phyloP scores from a whole-genome alignment of 2,888 invertebrate species.

The Ptychoptera contaminata region DNA sequence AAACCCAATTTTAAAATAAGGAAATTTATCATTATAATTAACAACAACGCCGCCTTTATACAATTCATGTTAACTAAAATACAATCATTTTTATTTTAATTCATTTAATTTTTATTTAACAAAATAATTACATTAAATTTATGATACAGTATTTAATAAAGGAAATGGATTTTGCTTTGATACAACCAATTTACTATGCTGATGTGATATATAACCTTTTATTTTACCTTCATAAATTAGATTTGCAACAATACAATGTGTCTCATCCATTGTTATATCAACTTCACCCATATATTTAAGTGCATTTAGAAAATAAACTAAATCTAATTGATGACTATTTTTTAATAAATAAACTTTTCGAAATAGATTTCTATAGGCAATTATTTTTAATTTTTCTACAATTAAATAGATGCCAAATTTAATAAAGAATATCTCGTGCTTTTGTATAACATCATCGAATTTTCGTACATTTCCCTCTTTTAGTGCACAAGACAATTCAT shows the following conservation, averaged over 20 bases:
- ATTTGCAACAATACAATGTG: slow-evolving; percentile 92
- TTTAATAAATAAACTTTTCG: slow-evolving; percentile 63
- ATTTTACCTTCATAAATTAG: slow-evolving; percentile 93
- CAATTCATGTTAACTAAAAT: no score
- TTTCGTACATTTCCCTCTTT: slow-evolving; percentile 76
- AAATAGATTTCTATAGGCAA: slow-evolving; percentile 90
- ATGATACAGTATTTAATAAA: slow-evolving; percentile 37
- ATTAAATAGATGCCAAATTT: slow-evolving; percentile 94
- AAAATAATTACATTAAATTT: no score
- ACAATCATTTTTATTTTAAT: no score
- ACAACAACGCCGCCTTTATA: no score
- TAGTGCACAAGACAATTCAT: slow-evolving; percentile 75
- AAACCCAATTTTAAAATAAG: no score
- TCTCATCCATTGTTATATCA: slow-evolving; percentile 85
- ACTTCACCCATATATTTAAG: slow-evolving; percentile 64
- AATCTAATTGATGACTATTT: slow-evolving; percentile 75
- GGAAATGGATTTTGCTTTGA: slow-evolving; percentile 97
- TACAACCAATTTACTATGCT: slow-evolving; percentile 92
- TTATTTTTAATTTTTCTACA: slow-evolving; percentile 88
- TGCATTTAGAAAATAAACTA: slow-evolving; percentile 68
- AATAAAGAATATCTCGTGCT: slow-evolving; percentile 85
- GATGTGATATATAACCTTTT: slow-evolving; percentile 95
- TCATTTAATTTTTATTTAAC: no score
- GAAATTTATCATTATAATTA: no score
- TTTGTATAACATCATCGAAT: slow-evolving; percentile 69